Conservation (phyloP, 2,113 vertebrate species). For the Xyliphius kryptos region DNA sequence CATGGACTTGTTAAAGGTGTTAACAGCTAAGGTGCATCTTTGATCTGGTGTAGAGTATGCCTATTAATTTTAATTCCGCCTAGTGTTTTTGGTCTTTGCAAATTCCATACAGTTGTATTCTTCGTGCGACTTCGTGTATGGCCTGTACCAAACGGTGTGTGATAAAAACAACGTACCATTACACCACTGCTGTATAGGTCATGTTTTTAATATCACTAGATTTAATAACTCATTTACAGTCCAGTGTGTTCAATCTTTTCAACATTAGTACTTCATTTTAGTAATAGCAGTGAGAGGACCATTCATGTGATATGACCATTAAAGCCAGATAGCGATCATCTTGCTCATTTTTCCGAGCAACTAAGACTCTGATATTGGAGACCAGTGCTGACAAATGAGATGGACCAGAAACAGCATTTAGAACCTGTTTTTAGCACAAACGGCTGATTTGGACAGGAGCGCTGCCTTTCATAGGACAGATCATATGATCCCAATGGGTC, state of each 20-base stretch:
- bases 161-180: no score
- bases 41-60: no score
- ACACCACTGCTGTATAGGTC: no score
- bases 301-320: constrained; percentile 5
- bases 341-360: not conserved
- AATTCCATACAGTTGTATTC: no score
- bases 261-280: constrained; percentile 1
- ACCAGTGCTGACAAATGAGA: constrained; percentile 15
- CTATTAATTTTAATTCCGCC: no score
- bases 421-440: constrained; percentile 32
- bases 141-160: no score
- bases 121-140: no score
- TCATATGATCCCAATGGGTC: constrained; percentile 39
- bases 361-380: constrained; percentile 12
- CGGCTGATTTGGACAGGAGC: constrained; percentile 22
- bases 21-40: no score
- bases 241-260: not conserved
- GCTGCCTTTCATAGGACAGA: not conserved
- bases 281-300: not conserved
- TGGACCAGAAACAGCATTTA: constrained; percentile 12
- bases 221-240: not conserved
- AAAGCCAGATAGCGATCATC: not conserved
- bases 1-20: no score
- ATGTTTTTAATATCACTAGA: not conserved
- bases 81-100: no score